These are phyloP conservation scores for Drosophila borealis DNA, from an alignment of 2,888 invertebrate species.

Conservation along the genomic window DNA sequence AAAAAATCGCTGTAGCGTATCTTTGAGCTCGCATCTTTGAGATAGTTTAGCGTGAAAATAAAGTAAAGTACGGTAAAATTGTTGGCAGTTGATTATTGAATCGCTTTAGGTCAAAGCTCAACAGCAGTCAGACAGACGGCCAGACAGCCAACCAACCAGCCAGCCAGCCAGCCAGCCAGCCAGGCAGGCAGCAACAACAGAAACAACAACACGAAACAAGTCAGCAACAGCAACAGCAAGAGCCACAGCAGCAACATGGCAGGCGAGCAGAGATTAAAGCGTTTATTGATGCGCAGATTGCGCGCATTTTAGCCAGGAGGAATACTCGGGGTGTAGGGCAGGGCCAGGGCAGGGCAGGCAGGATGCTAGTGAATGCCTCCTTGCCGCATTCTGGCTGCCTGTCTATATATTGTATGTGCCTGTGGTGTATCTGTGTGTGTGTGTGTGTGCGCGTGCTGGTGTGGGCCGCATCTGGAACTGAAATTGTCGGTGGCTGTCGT, in stretches of 20 bases:
- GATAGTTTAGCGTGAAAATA: constrained; percentile 80
- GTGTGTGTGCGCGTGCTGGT: constrained; percentile 30
- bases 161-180: constrained; percentile 34
- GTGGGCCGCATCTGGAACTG: constrained; percentile 66
- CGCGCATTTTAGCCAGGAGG: constrained; percentile 81
- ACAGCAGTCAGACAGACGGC: constrained; percentile 55
- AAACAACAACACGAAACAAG: constrained; percentile 34
- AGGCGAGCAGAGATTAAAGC: constrained; percentile 79
- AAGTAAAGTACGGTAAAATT: constrained; percentile 81
- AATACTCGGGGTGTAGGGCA: constrained; percentile 32
- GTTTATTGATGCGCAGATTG: constrained; percentile 80
- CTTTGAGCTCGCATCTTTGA: constrained; percentile 80
- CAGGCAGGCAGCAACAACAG: constrained; percentile 16
- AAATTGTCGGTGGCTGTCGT: constrained; percentile 66
- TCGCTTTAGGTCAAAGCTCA: constrained; percentile 81
- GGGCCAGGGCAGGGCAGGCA: constrained; percentile 40
- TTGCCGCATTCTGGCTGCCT: constrained; percentile 30
- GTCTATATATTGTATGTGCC: constrained; percentile 16
- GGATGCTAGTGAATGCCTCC: constrained; percentile 56
- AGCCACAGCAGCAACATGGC: constrained; percentile 67
- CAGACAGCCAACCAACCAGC: constrained; percentile 18
- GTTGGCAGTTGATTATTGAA: constrained; percentile 81
- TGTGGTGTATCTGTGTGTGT: constrained; percentile 23
- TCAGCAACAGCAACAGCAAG: constrained; percentile 45
- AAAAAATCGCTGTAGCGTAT: constrained; percentile 80